These are phyloP conservation scores for Thermophis baileyi DNA, from an alignment of 2,113 vertebrate species.

Conservation along the genomic window DNA sequence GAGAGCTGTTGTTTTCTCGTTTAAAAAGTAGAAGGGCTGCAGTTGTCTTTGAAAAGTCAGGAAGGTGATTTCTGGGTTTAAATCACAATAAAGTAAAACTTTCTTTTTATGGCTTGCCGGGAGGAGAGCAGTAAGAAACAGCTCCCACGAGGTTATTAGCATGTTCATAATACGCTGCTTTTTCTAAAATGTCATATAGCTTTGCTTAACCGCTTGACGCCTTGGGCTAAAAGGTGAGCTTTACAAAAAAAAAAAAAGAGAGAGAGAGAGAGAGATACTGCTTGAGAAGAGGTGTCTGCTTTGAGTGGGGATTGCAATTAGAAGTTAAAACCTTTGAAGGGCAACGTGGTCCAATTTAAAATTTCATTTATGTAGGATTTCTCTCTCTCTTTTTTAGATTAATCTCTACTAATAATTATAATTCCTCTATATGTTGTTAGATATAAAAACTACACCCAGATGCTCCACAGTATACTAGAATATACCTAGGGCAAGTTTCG, in stretches of 20 bases:
- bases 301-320: not conserved
- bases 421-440: not conserved
- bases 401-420: not conserved
- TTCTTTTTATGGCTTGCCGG: constrained; percentile 66
- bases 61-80: constrained; percentile 68
- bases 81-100: constrained; percentile 70
- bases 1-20: constrained; percentile 28
- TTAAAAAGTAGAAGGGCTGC: constrained; percentile 31
- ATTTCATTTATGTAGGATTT: constrained; percentile 8
- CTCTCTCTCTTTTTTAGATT: not conserved
- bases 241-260: not conserved
- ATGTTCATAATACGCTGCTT: constrained; percentile 61
- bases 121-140: constrained; percentile 66
- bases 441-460: constrained; percentile 27
- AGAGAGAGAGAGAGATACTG: not conserved
- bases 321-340: constrained; percentile 16
- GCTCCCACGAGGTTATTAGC: constrained; percentile 69
- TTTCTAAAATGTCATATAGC: constrained; percentile 57
- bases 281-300: not conserved
- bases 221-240: constrained; percentile 53
- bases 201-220: constrained; percentile 57
- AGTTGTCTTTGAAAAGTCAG: constrained; percentile 46
- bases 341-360: constrained; percentile 44
- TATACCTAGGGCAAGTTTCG: constrained; percentile 47
- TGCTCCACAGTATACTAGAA: not conserved